These are phyloP conservation scores for Bungarus multicinctus DNA, from an alignment of 2,113 vertebrate genomes.

Conservation along the genomic window DNA sequence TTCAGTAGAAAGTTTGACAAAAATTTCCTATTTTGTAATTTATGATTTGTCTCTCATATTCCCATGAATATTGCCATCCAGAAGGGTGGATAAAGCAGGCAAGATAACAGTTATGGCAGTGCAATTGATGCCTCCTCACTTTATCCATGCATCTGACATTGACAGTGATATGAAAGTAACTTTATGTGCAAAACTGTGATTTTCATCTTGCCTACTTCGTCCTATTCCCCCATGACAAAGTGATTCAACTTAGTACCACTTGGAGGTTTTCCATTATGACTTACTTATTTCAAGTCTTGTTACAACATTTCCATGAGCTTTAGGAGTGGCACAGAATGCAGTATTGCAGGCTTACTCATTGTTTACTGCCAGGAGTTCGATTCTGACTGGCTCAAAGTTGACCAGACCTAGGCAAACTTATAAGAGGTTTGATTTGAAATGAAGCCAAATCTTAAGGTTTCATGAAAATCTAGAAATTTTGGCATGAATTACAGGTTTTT, in stretches of 20 bases:
- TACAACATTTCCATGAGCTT: neutral
- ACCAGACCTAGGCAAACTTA: neutral
- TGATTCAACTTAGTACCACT: neutral
- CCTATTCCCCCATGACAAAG: neutral
- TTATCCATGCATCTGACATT: neutral
- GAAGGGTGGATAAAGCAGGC: neutral
- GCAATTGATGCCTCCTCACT: neutral
- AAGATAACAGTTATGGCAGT: neutral
- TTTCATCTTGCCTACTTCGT: neutral
- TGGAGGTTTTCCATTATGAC: neutral
- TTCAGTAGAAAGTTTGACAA: neutral
- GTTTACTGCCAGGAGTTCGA: neutral
- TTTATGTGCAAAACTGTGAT: neutral
- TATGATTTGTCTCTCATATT: neutral
- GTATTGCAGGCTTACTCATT: too few relatives aligned
- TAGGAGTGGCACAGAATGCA: neutral
- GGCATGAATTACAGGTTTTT: neutral
- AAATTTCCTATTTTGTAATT: neutral
- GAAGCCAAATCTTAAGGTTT: slow-evolving; percentile 5
- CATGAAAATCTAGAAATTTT: neutral
- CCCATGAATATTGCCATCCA: neutral
- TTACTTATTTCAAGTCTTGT: neutral
- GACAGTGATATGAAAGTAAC: neutral
- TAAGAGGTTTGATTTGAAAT: neutral
- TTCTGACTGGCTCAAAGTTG: neutral